Conservation (phyloP, 2,888 invertebrate species). For the Mimumesa dahlbomi region DNA sequence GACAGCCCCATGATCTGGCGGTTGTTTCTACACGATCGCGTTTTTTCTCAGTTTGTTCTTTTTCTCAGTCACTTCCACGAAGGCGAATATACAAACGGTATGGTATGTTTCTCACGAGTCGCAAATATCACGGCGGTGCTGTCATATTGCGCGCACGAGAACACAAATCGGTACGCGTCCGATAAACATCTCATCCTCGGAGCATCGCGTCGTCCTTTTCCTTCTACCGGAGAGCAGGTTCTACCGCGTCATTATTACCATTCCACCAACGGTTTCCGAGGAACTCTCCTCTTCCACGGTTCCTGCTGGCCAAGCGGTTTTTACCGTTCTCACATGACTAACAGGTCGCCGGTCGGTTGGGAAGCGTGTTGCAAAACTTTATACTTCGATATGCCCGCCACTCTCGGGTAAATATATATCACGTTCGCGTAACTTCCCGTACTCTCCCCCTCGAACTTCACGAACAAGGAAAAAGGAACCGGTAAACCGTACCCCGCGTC, state of each 20-base stretch:
- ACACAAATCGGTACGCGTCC: constrained; percentile 6
- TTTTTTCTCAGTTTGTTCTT: not conserved
- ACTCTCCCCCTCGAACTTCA: too few species aligned
- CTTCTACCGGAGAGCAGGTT: constrained; percentile 12
- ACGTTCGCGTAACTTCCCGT: too few species aligned
- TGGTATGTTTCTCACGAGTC: too few species aligned
- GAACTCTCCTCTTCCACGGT: constrained; percentile 45
- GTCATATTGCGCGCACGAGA: constrained; percentile 6
- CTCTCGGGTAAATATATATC: not conserved
- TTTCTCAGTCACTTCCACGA: too few species aligned
- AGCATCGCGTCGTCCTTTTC: constrained; percentile 4
- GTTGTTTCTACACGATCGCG: not conserved
- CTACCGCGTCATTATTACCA: constrained; percentile 37
- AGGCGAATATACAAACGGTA: too few species aligned
- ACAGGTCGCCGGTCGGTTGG: constrained; percentile 27
- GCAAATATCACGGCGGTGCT: not conserved
- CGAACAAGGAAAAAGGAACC: too few species aligned
- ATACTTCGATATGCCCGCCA: constrained; percentile 18
- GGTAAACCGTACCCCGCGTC: too few species aligned
- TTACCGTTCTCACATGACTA: constrained; percentile 48
- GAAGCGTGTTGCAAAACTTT: constrained; percentile 16
- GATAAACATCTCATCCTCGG: constrained; percentile 13
- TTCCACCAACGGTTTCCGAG: constrained; percentile 34
- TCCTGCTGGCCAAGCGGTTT: constrained; percentile 37
- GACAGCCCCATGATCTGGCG: constrained; percentile 26